Evolutionary conservation across 2,888 invertebrate genomes (phyloP), one percentile per base, ranked within the genome.

Genomic region (Phyto melanocephala): DNA sequence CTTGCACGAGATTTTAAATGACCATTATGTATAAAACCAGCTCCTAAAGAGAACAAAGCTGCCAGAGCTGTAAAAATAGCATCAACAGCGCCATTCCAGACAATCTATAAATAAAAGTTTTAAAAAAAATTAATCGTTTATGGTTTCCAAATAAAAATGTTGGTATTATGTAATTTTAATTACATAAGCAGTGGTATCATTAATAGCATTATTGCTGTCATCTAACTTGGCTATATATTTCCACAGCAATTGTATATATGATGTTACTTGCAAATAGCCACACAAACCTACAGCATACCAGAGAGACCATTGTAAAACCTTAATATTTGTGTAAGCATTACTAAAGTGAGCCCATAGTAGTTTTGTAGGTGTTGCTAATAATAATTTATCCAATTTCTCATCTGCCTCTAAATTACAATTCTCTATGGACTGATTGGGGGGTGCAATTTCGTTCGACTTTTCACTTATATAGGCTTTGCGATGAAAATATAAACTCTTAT

Each of bases 11-110:
- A 87, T 28, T 87, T 88, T 0, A 90, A 83, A 10, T 87, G 87
- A 2, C 87, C 89, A 5, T 87, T 87, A 79, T 91, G 90, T 71
- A 90, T 81, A 71, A 90, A 91, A 1, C 93, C 93, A 0, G 94
- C 94, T 0, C 92, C 80, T 62, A 93, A 90, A 0, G 95, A 94
- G 10, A 93, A 93, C 0, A 92, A 87, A 28, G 94, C 94, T 65
- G 96, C 95, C 0, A 95, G 88, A 0, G 95, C 90, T 0, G 96
- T 96, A 56, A 95, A 93, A 0, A 93, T 87, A 0, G 97, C 96
- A 90, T 98, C 98, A 0, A 97, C 96, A 7, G 95, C 95, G 0
- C 97, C 98, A 89, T 97, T 97, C 90, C 91, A 91, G 7, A 89
- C 88, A 45, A 88, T 87, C 84, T 87, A 45, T 10, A 28, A 28